phyloP scores from a whole-genome alignment of 2,113 vertebrate genomes.

The Thermophis baileyi region DNA sequence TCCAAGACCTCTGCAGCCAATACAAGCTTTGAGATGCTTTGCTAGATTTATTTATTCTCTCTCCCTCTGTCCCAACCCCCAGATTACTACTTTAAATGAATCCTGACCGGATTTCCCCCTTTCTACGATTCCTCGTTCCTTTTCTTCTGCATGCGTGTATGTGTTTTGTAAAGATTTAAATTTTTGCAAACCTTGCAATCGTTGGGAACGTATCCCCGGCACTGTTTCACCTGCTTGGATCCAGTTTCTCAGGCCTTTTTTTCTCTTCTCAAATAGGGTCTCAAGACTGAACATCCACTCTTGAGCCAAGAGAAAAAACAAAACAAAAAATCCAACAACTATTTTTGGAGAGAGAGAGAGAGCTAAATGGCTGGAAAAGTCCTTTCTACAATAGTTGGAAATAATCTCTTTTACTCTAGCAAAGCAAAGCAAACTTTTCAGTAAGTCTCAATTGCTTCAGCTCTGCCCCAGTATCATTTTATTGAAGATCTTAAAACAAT shows the following conservation, averaged over 20 bases:
- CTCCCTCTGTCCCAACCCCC: slow-evolving; percentile 13
- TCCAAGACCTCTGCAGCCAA: slow-evolving; percentile 34
- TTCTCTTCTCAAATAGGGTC: slow-evolving; percentile 52
- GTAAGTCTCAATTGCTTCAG: slow-evolving; percentile 52
- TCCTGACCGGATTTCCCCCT: background rate
- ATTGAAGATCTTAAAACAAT: too few species aligned
- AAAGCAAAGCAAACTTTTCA: slow-evolving; percentile 51
- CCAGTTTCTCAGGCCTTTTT: slow-evolving; percentile 63
- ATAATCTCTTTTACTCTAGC: slow-evolving; percentile 56
- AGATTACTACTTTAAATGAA: slow-evolving; percentile 30
- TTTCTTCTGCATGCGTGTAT: background rate
- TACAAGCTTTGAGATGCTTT: slow-evolving; percentile 33
- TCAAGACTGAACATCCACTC: slow-evolving; percentile 50
- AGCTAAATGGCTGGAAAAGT: slow-evolving; percentile 52
- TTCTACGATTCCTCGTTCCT: background rate
- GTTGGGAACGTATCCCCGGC: slow-evolving; percentile 41
- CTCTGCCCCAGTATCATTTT: background rate
- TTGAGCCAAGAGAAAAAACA: slow-evolving; percentile 68
- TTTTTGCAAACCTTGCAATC: slow-evolving; percentile 44
- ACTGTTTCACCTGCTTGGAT: slow-evolving; percentile 50
- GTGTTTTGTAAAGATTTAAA: slow-evolving; percentile 32
- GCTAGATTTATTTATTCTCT: slow-evolving; percentile 25
- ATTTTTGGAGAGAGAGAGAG: slow-evolving; percentile 70
- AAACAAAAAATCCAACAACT: slow-evolving; percentile 51
- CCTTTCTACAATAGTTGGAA: slow-evolving; percentile 55